Percentiles rank a stretch among this genome's conserved stretches.
Evolutionary conservation across 2,888 invertebrate genomes (phyloP).

Genomic region (Neelides folsomi): DNA sequence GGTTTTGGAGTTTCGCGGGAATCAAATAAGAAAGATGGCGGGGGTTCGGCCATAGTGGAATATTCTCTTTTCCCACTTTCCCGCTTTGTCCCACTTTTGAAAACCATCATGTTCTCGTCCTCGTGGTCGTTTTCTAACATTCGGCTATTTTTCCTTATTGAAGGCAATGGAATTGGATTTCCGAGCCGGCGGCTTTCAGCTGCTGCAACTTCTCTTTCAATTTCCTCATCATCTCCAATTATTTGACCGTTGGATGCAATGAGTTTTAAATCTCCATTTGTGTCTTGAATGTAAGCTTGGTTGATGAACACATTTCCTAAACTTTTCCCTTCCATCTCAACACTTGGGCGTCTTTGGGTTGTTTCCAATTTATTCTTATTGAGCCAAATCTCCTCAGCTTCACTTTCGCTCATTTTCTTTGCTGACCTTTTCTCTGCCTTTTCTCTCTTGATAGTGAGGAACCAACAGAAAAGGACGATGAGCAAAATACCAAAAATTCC

Average conservation of each 20-base stretch:
- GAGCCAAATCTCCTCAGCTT: too few relatives aligned
- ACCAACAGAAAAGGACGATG: conserved; percentile 11
- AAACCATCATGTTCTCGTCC: too few relatives aligned
- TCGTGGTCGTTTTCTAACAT: too few relatives aligned
- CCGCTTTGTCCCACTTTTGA: too few relatives aligned
- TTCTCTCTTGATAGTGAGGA: background rate
- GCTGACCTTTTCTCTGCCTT: background rate
- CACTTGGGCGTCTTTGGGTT: background rate
- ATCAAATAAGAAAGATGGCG: too few relatives aligned
- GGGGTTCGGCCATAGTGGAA: too few relatives aligned
- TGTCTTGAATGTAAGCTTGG: conserved; percentile 18
- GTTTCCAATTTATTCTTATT: background rate
- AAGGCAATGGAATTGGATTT: too few relatives aligned
- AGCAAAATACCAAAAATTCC: conserved; percentile 11
- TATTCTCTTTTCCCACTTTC: too few relatives aligned
- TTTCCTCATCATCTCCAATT: background rate
- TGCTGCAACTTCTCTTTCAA: background rate
- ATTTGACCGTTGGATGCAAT: conserved; percentile 15
- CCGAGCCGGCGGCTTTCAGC: too few relatives aligned
- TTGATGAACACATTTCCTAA: conserved; percentile 12
- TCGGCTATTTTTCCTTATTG: too few relatives aligned
- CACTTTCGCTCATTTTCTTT: background rate
- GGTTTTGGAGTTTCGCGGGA: too few relatives aligned
- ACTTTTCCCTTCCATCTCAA: conserved; percentile 2
- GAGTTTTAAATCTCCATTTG: conserved; percentile 12